Evolutionary conservation across 2,113 vertebrate species (phyloP).

Genomic region (Danionella cerebrum): DNA sequence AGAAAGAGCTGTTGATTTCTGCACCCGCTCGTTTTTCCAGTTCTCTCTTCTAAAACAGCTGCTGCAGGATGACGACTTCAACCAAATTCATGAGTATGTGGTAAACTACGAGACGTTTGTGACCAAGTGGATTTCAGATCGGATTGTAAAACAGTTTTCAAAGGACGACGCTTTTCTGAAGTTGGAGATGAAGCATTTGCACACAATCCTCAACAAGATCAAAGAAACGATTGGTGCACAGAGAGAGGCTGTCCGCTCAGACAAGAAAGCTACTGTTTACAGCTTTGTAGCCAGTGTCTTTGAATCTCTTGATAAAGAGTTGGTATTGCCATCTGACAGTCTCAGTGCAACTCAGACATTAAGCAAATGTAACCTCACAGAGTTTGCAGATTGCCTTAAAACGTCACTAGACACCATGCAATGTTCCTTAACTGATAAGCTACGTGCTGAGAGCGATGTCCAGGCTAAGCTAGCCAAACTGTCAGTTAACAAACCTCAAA

Average conservation of each 20-base stretch:
- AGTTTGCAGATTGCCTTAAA: conserved; percentile 20
- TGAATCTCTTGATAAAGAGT: neutral
- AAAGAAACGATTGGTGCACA: neutral
- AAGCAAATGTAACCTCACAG: neutral
- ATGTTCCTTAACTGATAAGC: neutral
- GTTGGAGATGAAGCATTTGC: conserved; percentile 14
- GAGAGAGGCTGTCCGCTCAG: too few species aligned
- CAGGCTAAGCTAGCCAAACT: neutral
- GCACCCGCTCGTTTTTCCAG: conserved; percentile 16
- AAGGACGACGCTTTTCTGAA: neutral
- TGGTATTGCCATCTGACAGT: conserved; percentile 16
- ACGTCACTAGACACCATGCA: neutral
- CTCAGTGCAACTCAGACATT: conserved; percentile 2
- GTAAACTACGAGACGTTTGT: neutral
- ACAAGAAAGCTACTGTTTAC: too few species aligned
- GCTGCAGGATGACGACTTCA: neutral
- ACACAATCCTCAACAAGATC: neutral
- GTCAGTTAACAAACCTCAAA: conserved; percentile 23
- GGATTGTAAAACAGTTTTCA: neutral
- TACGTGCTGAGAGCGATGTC: neutral
- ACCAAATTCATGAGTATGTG: neutral
- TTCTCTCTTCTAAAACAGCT: conserved; percentile 4
- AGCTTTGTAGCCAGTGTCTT: conserved; percentile 27
- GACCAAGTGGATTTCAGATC: conserved; percentile 10
- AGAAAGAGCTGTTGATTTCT: neutral